Evolutionary conservation across 2,888 invertebrate genomes (phyloP).

Genomic region (Gastracanthus pulcherrimus): DNA sequence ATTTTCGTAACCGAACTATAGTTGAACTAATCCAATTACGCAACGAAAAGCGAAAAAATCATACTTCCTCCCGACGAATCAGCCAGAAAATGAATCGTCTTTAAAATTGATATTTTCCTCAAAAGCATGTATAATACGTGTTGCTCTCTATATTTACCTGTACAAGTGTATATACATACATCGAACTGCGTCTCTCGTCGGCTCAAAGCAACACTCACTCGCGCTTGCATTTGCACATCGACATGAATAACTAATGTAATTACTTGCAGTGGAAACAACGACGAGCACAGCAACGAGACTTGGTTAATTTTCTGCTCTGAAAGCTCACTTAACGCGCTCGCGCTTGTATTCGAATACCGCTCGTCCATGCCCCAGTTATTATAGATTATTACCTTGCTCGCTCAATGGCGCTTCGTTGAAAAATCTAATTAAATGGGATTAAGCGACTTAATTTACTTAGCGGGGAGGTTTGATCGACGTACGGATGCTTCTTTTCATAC

Average conservation of each 20-base stretch:
- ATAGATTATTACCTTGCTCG: conserved; percentile 38
- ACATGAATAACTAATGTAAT: conserved; percentile 42
- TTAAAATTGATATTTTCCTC: too few species aligned
- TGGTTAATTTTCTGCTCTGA: conserved; percentile 38
- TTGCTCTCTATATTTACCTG: too few species aligned
- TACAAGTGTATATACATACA: too few species aligned
- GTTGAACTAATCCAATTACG: too few species aligned
- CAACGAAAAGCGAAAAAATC: too few species aligned
- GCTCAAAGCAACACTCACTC: conserved; percentile 25
- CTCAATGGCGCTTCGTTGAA: background rate
- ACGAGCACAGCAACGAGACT: background rate
- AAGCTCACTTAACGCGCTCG: conserved; percentile 6
- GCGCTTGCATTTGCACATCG: conserved; percentile 10
- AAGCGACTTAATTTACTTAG: too few species aligned
- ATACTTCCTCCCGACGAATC: too few species aligned
- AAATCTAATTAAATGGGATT: conserved; percentile 27
- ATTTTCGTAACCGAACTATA: too few species aligned
- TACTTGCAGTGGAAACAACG: conserved; percentile 1
- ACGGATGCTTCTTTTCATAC: background rate
- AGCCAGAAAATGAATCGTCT: too few species aligned
- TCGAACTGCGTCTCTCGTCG: background rate
- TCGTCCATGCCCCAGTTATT: background rate
- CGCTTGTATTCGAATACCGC: conserved; percentile 17
- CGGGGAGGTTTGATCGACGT: too few species aligned
- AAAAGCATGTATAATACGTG: background rate